Evolutionary conservation across 1,140 invertebrate genomes (phyloP).

Genomic region (Bombus pyrosoma): DNA sequence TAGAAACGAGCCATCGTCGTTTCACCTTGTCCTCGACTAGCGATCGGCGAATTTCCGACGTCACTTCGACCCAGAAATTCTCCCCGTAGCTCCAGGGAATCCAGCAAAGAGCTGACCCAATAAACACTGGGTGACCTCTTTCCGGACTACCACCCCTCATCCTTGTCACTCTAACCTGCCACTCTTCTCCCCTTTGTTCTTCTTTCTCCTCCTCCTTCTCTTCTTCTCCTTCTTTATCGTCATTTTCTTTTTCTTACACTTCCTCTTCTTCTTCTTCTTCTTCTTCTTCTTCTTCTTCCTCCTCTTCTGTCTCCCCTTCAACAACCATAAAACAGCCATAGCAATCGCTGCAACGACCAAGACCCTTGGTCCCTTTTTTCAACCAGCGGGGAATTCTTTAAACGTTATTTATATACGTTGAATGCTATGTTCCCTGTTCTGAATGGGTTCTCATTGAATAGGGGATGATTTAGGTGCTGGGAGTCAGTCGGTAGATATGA

Average conservation of each 20-base stretch:
- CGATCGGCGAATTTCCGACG: not conserved
- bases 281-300: too few species aligned
- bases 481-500: not conserved
- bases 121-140: slow-evolving; percentile 60
- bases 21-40: not conserved
- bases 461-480: not conserved
- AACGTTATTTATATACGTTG: not conserved
- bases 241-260: too few species aligned
- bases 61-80: slow-evolving; percentile 28
- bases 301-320: not conserved
- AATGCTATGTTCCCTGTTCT: not conserved
- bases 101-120: slow-evolving; percentile 50
- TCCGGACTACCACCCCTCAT: slow-evolving; percentile 21
- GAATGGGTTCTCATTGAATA: not conserved
- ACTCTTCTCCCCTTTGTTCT: not conserved
- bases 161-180: slow-evolving; percentile 1
- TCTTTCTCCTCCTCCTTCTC: not conserved
- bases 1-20: not conserved
- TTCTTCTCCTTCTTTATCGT: too few species aligned
- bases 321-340: slow-evolving; percentile 2
- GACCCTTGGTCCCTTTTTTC: too few species aligned
- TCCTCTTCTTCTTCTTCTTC: not conserved
- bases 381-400: not conserved
- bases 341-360: not conserved
- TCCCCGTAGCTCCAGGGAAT: slow-evolving; percentile 27